These are phyloP conservation scores for Nilaparvata lugens DNA, from an alignment of 1,140 invertebrate species.

Conservation along the genomic window DNA sequence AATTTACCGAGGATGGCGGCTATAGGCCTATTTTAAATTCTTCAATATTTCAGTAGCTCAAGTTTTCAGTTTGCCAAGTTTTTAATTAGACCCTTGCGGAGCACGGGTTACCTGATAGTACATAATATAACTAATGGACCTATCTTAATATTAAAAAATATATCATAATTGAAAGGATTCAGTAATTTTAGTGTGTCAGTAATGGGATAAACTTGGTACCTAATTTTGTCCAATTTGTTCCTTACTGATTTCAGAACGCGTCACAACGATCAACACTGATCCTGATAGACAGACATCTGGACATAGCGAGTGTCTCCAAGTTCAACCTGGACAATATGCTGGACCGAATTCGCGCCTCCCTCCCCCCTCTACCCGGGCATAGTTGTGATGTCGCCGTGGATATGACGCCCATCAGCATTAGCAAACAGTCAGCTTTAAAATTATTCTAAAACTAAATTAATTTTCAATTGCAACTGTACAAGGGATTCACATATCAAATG, in stretches of 20 bases:
- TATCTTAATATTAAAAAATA: too few relatives aligned
- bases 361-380: constrained; percentile 35
- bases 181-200: too few relatives aligned
- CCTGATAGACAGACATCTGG: constrained; percentile 37
- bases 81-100: too few relatives aligned
- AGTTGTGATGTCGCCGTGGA: constrained; percentile 35
- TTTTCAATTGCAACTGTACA: background rate
- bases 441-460: background rate
- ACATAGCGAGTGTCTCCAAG: constrained; percentile 29
- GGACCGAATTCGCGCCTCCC: constrained; percentile 33
- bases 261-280: constrained; percentile 34
- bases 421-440: constrained; percentile 29
- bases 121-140: too few relatives aligned
- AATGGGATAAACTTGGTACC: too few relatives aligned
- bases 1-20: too few relatives aligned
- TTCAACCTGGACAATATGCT: constrained; percentile 34
- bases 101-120: too few relatives aligned
- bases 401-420: constrained; percentile 34
- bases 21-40: too few relatives aligned
- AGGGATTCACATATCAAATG: background rate
- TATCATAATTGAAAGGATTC: too few relatives aligned
- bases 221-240: too few relatives aligned
- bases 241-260: constrained; percentile 26
- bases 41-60: too few relatives aligned
- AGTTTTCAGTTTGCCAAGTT: too few relatives aligned